Conservation (phyloP, 2,888 invertebrate species). For the Tachystola acroxantha region DNA sequence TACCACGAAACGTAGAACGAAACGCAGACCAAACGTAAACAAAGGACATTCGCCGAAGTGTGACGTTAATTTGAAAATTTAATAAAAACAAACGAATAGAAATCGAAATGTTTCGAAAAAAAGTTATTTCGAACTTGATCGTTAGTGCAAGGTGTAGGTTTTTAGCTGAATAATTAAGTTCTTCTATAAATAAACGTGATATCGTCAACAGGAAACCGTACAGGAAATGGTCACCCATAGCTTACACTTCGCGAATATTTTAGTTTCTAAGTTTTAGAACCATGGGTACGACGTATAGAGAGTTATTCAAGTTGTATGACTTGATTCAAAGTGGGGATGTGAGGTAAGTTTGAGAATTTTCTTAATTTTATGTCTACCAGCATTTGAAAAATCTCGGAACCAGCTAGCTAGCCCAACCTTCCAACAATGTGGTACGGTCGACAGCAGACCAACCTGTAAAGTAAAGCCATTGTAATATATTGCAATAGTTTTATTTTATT, state of each 20-base stretch:
- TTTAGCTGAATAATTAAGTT: constrained; percentile 1
- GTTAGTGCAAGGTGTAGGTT: constrained; percentile 4
- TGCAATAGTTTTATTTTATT: too few relatives aligned
- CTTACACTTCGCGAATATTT: constrained; percentile 44
- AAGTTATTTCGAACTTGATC: constrained; percentile 12
- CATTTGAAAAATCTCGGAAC: too few relatives aligned
- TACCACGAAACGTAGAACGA: constrained; percentile 28
- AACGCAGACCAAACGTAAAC: constrained; percentile 48
- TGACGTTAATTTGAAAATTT: constrained; percentile 62
- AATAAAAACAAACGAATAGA: constrained; percentile 42
- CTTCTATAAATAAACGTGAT: constrained; percentile 6
- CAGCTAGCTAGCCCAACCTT: too few relatives aligned
- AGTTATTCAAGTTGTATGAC: constrained; percentile 78
- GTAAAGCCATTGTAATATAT: too few relatives aligned
- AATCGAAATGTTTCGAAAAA: constrained; percentile 19
- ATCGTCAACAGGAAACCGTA: constrained; percentile 43
- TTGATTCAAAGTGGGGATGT: constrained; percentile 80
- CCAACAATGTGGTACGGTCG: too few relatives aligned
- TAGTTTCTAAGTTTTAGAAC: constrained; percentile 37
- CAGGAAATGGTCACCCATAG: constrained; percentile 61
- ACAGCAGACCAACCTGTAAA: too few relatives aligned
- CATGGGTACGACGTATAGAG: constrained; percentile 63
- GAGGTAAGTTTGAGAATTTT: constrained; percentile 74
- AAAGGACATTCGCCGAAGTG: constrained; percentile 31
- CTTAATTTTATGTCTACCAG: too few relatives aligned